Base-by-base conservation (phyloP, 2,113 vertebrate genomes). In the Aythya baeri region DNA sequence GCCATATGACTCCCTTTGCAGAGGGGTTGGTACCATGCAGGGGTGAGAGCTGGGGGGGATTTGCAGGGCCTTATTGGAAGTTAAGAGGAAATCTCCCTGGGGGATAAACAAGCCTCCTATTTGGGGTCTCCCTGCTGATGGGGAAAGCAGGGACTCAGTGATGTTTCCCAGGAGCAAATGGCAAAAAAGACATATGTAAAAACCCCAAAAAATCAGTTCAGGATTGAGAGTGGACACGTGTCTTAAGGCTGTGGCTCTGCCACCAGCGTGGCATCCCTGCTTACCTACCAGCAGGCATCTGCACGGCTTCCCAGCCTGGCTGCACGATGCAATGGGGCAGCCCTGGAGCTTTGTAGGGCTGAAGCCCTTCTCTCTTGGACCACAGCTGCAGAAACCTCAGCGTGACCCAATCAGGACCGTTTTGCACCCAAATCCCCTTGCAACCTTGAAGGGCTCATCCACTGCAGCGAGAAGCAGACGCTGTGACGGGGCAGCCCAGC, bases 371-470 rank as follows among this genome's bases (percentile, higher is more conserved):
- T 17, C 29, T 36, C 13, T 9, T 4, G 36, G 29, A 55, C 29
- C 22, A 44, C 44, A 25, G 31, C 38, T 27, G 17, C 36, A 16
- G n/a, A 38, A 89, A 7, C 31, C 5, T n/a, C 46, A 21, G 21
- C 49, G 3, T 0, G 4, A 77, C 68, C 29, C 32, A 2, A 0
- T 17, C 22, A 27, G 38, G 54, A 27, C 21, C 27, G 4, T 75
- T 93, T 80, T 32, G n/a, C 23, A 27, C 61, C 70, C 15, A 52
- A 77, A 89, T 65, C 41, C 0, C 0, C 0, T 0, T 3, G 2
- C 7, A 17, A 43, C 31, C 72, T 50, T 44, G 21, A 65, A 57
- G 17, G 25, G 15, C 13, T 78, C 32, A 41, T 41, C 14, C n/a
- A 31, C 58, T 7, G 0, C 3, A 1, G 22, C 2, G 11, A 34